Evolutionary conservation across 2,888 invertebrate genomes (phyloP), one percentile per base, ranked within the genome.

Genomic region (Coleophora flavipennella): DNA sequence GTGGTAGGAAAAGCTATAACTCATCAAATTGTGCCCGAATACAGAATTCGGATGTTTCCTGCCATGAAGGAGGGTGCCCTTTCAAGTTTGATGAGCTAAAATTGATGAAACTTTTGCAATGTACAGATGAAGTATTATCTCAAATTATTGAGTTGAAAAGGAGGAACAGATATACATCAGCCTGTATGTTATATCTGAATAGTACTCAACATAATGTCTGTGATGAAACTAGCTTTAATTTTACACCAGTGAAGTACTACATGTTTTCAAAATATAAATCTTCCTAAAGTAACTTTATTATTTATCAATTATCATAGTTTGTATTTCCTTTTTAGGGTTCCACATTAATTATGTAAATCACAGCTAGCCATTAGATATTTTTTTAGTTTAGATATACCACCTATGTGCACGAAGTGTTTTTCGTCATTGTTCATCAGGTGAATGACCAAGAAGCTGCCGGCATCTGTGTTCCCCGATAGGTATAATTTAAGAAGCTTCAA

Each of bases 41-140:
- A 35, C 90, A 91, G 67, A 61, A 61, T 36, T 53, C 57, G 34
- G 89, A 89, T 52, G 72, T 67, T 62, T 65, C 78, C 10, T 77
- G 79, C 39, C 66, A 86, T 4, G 88, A 88, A 67, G 89, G 89
- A 36, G 89, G 89, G 10, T 90, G 90, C 48, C 90, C 90, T 2
- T 90, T 90, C 48, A 85, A 85, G 53, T 89, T 88, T 70, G 88
- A 88, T 50, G 49, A 52, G 8, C 49, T 55, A 31, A 72, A 70
- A 45, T 69, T 88, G 57, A 45, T 67, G 45, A 38, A 53, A 59
- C 39, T 45, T 27, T 49, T 56, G 10, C 35, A 32, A 26, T 25
- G 28, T 39, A 45, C 55, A 25, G 51, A 66, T 40, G 31, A 50
- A 25, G 31, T 66, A 31, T 41, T 67, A 45, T 52, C 60, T 50